These are phyloP conservation scores for Apaloderma vittatum DNA, from an alignment of 2,113 vertebrate species.

Conservation along the genomic window DNA sequence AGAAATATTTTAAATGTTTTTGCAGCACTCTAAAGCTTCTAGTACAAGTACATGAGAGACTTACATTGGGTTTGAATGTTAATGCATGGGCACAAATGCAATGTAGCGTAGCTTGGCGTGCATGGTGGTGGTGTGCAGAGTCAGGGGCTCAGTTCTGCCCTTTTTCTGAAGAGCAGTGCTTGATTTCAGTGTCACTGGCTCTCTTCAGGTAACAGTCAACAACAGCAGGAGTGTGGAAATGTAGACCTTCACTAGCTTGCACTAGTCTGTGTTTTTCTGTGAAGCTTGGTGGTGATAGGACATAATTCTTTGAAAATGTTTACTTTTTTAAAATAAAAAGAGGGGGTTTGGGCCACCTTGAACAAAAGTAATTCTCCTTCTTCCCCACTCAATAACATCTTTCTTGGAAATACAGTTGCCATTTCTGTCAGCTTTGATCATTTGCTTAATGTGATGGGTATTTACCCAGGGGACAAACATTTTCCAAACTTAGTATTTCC, in stretches of 20 bases:
- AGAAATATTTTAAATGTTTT: slow-evolving; percentile 59
- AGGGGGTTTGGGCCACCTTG: not conserved
- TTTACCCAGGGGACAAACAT: not conserved
- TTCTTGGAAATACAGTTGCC: not conserved
- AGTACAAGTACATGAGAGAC: not conserved
- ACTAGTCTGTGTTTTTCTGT: not conserved
- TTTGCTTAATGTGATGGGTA: not conserved
- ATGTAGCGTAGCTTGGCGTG: not conserved
- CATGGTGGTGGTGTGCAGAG: not conserved
- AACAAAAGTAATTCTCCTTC: not conserved
- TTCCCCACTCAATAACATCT: not conserved
- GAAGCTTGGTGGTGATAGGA: not conserved
- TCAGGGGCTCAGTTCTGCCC: not conserved
- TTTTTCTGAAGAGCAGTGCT: not conserved
- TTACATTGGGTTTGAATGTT: slow-evolving; percentile 10
- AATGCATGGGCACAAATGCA: not conserved
- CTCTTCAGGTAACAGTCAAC: not conserved
- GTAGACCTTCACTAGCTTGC: not conserved
- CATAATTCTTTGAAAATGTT: not conserved
- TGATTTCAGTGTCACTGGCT: not conserved
- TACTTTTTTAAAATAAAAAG: not conserved
- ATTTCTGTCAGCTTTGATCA: not conserved
- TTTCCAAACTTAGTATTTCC: not conserved
- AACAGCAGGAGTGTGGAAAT: not conserved
- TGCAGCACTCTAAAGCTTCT: not conserved